These are phyloP conservation scores for Eristalis arbustorum DNA, from an alignment of 2,888 invertebrate genomes.

Conservation along the genomic window DNA sequence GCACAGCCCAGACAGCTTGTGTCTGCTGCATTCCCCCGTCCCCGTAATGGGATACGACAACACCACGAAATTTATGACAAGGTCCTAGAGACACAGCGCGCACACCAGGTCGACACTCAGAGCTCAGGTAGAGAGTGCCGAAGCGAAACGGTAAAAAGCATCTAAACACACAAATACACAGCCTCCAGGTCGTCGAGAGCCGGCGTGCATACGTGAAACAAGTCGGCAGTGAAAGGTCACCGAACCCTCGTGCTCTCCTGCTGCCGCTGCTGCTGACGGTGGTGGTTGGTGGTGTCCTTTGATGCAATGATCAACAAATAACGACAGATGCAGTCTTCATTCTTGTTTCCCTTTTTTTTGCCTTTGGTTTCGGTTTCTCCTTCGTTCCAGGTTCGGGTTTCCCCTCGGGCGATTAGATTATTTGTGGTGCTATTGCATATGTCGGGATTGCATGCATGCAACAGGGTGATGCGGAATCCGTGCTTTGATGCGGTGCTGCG, in stretches of 20 bases:
- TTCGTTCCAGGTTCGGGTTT: constrained; percentile 37
- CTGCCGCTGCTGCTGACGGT: too few relatives aligned
- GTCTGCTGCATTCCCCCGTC: neutral
- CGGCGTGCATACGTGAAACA: neutral
- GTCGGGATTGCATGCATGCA: constrained; percentile 47
- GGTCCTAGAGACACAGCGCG: constrained; percentile 10
- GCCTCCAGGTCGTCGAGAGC: constrained; percentile 37
- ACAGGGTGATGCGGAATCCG: constrained; percentile 46
- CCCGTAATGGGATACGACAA: constrained; percentile 50
- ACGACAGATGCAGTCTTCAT: constrained; percentile 62
- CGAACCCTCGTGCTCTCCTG: constrained; percentile 50
- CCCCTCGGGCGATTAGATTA: constrained; percentile 53
- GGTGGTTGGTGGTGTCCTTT: constrained; percentile 57
- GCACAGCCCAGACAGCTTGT: constrained; percentile 16
- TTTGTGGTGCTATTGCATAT: constrained; percentile 52
- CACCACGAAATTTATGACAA: constrained; percentile 35
- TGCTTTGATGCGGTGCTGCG: neutral
- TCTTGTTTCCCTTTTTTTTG: neutral
- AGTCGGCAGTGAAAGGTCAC: constrained; percentile 51
- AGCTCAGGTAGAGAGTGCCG: constrained; percentile 40
- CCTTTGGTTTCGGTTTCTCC: neutral
- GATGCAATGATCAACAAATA: constrained; percentile 69
- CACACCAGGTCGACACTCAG: neutral
- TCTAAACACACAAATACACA: constrained; percentile 60
- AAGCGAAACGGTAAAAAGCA: constrained; percentile 51